Base-by-base conservation (phyloP, 1,140 invertebrate species). In the Eriosoma lanigerum region DNA sequence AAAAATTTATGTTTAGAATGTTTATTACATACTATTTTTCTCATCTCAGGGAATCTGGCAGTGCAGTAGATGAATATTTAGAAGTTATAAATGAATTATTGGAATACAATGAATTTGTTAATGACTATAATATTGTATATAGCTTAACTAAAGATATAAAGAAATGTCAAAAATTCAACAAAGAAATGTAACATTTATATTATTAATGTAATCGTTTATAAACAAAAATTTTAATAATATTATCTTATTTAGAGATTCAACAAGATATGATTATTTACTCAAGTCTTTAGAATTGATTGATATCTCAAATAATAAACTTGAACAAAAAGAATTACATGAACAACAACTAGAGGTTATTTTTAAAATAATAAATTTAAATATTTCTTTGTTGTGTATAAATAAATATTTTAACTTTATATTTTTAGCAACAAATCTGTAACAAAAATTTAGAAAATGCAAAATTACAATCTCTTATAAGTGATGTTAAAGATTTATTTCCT, bases 401-500 rank as follows among this genome's bases (percentile, higher is more conserved):
- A 15, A 32, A 60, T 48, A 32, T 62, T 60, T 10, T 44, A 12
- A 46, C 62, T 78, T 78, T 62, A 17, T 78, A 60, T 21, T 58
- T 78, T 62, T 10, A 78, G 75, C 6, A 46, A n/a, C 38, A 60
- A 60, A 44, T 5, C 32, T 29, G 10, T 58, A 78, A 32, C 46
- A n/a, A 8, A 32, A 78, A 60, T 58, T 62, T 78, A 46, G 75
- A 78, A 29, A 78, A 62, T 78, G 75, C 75, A 62, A 62, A 48
- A 46, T 44, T 78, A 5, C 56, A 48, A 8, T 78, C 75, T 6
- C 56, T 78, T 62, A 78, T 78, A 46, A 78, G 56, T 32, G 58
- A 78, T n/a, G 56, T 78, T 19, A 78, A 78, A 62, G 75, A 78
- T 48, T 78, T 78, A 78, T 48, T 78, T 1, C 75, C 75, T 13